These are phyloP conservation scores for Scaptomyza polygonia DNA, from an alignment of 2,888 invertebrate species.

Conservation along the genomic window DNA sequence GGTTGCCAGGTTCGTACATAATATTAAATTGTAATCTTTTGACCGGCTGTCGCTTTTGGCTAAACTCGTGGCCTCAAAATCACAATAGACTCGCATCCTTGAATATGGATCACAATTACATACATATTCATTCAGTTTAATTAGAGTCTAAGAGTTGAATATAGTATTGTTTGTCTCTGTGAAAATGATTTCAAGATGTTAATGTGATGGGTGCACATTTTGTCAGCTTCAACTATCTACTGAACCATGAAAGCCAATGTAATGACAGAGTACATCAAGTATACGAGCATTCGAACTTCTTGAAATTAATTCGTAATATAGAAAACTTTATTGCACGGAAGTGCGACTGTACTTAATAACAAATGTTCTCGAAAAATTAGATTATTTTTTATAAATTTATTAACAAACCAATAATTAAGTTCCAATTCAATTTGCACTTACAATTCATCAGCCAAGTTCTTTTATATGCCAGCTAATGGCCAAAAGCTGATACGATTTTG, in stretches of 20 bases:
- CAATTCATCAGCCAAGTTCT: not conserved
- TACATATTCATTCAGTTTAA: conserved; percentile 10
- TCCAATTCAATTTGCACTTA: not conserved
- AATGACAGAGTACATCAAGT: too few species aligned
- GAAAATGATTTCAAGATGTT: conserved; percentile 2
- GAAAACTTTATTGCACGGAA: too few species aligned
- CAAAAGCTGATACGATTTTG: conserved; percentile 20
- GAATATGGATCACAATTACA: too few species aligned
- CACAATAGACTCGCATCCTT: conserved; percentile 15
- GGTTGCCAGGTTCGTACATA: conserved; percentile 3
- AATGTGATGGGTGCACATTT: not conserved
- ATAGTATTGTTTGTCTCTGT: conserved; percentile 1
- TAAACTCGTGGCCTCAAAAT: not conserved
- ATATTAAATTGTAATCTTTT: conserved; percentile 22
- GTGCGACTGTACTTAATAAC: too few species aligned
- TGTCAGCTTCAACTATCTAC: too few species aligned
- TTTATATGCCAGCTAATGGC: conserved; percentile 29
- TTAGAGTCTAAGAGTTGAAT: conserved; percentile 11
- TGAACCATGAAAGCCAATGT: too few species aligned
- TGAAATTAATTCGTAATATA: too few species aligned
- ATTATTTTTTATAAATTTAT: too few species aligned
- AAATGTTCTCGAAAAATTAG: too few species aligned
- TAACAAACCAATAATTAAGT: not conserved
- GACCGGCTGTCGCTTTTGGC: too few species aligned
- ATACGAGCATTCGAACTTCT: too few species aligned